Evolutionary conservation across 2,113 vertebrate genomes (phyloP).

Genomic region (Rhegmatorhina hoffmannsi): DNA sequence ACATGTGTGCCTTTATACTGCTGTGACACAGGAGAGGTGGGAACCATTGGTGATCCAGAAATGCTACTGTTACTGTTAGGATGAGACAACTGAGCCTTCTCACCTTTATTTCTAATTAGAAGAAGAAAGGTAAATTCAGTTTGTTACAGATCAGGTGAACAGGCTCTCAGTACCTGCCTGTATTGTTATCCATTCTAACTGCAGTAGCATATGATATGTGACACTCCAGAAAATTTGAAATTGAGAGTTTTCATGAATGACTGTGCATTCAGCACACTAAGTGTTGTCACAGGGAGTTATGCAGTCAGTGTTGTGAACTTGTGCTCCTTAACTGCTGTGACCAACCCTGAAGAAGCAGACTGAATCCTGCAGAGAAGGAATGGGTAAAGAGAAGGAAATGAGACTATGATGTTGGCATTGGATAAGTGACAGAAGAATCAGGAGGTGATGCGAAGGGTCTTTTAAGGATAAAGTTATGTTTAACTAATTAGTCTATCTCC

Average conservation of each 20-base stretch:
- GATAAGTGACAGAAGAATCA: not conserved
- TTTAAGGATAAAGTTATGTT: not conserved
- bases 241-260: not conserved
- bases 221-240: not conserved
- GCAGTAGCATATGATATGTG: fast-evolving
- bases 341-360: not conserved
- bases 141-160: not conserved
- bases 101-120: not conserved
- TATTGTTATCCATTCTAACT: not conserved
- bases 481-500: not conserved
- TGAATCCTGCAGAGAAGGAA: not conserved
- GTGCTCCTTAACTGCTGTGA: not conserved
- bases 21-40: not conserved
- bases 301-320: not conserved
- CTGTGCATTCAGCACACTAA: not conserved
- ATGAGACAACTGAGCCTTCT: not conserved
- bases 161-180: not conserved
- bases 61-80: not conserved
- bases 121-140: not conserved
- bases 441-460: not conserved
- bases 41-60: not conserved
- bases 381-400: not conserved
- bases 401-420: not conserved
- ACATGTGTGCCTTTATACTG: not conserved
- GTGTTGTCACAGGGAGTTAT: not conserved